Base-by-base conservation (phyloP, 2,888 invertebrate species). In the Liopterus haemorrhoidalis region DNA sequence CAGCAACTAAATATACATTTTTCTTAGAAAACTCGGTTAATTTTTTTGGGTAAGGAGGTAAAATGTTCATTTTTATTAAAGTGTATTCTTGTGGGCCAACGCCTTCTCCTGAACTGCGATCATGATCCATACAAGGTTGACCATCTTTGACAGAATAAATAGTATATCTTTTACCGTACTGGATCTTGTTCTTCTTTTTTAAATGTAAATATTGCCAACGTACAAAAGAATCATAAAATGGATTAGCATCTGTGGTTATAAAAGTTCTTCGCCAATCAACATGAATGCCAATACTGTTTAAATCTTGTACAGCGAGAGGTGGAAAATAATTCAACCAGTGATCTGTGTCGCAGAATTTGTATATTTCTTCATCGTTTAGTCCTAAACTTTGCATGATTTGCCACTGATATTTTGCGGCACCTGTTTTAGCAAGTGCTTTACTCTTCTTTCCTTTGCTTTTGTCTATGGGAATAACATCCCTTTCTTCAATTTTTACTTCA, bases 121-220 rank as follows among this genome's bases (percentile, higher is more conserved):
- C 99, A 64, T 99, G 99, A 68, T 99, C 99, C 99, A 99, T 99
- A 65, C 99, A 99, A 0, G 99, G 97, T 65, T 99, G 99, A 5
- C 85, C 85, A 70, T 99, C 99, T 60, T 87, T 81, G 0, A 96
- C 94, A 0, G 96, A 97, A 68, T 80, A 99, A 53, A 99, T 87
- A 0, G 96, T 94, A 63, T 96, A 88, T 4, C 99, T 76, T 71
- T 99, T 99, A 12, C 99, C 99, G 71, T 90, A 99, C 71, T 90
- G 83, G 19, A 99, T 81, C 70, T 94, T 95, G 50, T 91, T 88
- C 33, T 83, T 76, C 48, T 82, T 82, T 63, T 82, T 90, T 16
- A 99, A 71, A 52, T 85, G 83, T 46, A 83, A 68, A 66, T 91
- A 99, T 67, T 97, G 97, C 99, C 99, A 99, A 45, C 88, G 78